Base-by-base conservation (phyloP, 2,113 vertebrate genomes). In the Morone chrysops region DNA sequence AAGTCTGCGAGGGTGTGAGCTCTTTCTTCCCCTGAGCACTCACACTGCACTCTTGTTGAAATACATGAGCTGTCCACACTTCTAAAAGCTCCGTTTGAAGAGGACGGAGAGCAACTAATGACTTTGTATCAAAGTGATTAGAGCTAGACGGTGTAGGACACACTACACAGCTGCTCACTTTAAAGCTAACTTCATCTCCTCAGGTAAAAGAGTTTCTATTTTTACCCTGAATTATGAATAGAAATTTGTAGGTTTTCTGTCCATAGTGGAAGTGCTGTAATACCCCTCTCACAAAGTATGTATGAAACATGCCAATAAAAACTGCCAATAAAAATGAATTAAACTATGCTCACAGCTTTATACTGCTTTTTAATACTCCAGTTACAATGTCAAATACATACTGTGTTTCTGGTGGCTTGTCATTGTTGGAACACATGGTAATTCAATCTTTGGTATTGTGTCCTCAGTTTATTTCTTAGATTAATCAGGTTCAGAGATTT, bases 41-140 rank as follows among this genome's bases (percentile, higher is more conserved):
- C 51, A 61, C 51, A 48, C 60, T 13, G 60, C 41, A 45, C 51
- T 59, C 17, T 31, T 31, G 43, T 25, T 56, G 38, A 50, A 20
- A 56, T 77, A 53, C 68, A 60, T 51, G 47, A 66, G 73, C 53
- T 61, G 61, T 40, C 51, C 14, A 51, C 66, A 66, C n/a, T 43
- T 62, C 25, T 56, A 69, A 68, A 67, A 70, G 48, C 20, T 40
- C 43, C 8, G 56, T 60, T 66, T 60, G 38, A 69, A 41, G 76
- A 13, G n/a, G 38, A 56, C 2, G 4, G 8, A 61, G 25, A 65
- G 69, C 22, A 40, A 59, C 20, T 50, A 16, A 41, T 48, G 16
- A 54, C 36, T 60, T 4, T 57, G 36, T 41, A 43, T 67, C 22
- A 75, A 25, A 51, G 25, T 59, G 79, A 68, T 51, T 2, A 61